These are phyloP conservation scores for Aptenodytes forsteri DNA, from an alignment of 2,113 vertebrate species.

Conservation along the genomic window DNA sequence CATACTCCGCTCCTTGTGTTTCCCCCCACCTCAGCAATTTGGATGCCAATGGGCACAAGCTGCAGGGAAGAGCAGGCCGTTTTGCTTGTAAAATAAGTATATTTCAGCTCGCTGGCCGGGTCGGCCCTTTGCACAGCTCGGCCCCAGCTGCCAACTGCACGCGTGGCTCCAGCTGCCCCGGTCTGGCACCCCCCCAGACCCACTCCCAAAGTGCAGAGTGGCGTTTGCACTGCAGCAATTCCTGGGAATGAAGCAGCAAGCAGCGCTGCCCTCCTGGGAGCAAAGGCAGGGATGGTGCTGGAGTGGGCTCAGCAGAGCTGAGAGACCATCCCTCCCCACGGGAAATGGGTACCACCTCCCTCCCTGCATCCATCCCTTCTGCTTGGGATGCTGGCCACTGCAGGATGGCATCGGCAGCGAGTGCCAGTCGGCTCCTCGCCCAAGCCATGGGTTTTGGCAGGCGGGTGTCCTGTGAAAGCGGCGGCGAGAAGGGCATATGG, in stretches of 20 bases:
- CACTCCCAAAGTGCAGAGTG: neutral
- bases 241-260: neutral
- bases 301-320: neutral
- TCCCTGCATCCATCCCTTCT: neutral
- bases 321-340: rapidly evolving
- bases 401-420: neutral
- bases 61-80: neutral
- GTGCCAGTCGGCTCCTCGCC: rapidly evolving
- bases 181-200: neutral
- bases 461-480: neutral
- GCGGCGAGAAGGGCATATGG: neutral
- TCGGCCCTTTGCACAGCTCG: neutral
- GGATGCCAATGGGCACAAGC: neutral
- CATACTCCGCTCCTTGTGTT: neutral
- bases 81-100: neutral
- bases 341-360: neutral
- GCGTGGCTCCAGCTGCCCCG: neutral
- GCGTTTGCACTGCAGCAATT: neutral
- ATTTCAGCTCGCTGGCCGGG: neutral
- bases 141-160: neutral
- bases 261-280: neutral
- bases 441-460: neutral
- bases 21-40: neutral
- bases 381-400: neutral
- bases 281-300: neutral